Evolutionary conservation across 2,888 invertebrate species (phyloP), one percentile per base, ranked within the genome.

Genomic region (Diaphora mendica): DNA sequence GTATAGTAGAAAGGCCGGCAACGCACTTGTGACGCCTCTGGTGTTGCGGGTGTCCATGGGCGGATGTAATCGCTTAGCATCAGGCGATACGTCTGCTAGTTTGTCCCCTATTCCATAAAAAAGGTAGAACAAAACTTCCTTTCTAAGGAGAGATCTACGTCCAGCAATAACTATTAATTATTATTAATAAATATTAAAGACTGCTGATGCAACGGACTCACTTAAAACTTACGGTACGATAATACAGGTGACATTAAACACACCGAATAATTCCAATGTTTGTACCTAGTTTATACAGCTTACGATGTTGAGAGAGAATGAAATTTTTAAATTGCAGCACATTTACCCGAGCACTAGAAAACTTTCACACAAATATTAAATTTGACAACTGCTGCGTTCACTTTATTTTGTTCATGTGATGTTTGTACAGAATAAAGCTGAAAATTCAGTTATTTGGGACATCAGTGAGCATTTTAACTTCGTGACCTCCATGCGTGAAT

Each of bases 371-470:
- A 51, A 35, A n/a, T n/a, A 55, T 51, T 35, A 35, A 68, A 35
- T 68, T 68, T n/a, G 35, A 17, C 68, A 68, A 68, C 17, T 8
- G 68, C 35, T 35, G 3, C 35, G 9, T 68, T 55, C 13, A 35
- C 15, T 51, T 55, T 68, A 55, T 68, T 30, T 55, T 55, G 35
- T 55, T 55, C 39, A 7, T 35, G n/a, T 39, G 1, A 68, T n/a
- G 51, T 68, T 55, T 68, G 55, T 55, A n/a, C 30, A 55, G 39
- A 68, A 39, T 55, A 39, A 55, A 55, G 1, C 62, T 35, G 2
- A 17, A 39, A n/a, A 68, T 68, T 55, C 15, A 68, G 26, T 39
- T 55, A 55, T 35, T 68, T 48, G 66, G 44, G 20, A 67, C 17
- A 55, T 35, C 33, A 15, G 51, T n/a, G 39, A n/a, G 17, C 51